A percentile compares a stretch with the other conserved stretches of the same genome.
These are phyloP conservation scores for Alexandromys fortis DNA, from an alignment of 2,113 vertebrate genomes.

Conservation along the genomic window DNA sequence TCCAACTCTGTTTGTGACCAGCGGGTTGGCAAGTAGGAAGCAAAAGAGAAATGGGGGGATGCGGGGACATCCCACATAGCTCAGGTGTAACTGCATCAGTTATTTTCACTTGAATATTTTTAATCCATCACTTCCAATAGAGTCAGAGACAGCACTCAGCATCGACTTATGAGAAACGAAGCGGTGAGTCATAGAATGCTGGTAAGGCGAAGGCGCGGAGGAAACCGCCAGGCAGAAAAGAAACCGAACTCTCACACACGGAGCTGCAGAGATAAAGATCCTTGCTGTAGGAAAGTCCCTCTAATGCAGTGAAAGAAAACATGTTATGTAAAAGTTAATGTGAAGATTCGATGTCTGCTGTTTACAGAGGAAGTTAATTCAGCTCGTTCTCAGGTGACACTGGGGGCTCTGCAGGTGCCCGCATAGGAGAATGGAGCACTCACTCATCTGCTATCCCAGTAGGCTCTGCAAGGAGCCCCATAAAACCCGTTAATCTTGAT, in stretches of 20 bases:
- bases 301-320: slow-evolving; percentile 64
- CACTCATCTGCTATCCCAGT: no score
- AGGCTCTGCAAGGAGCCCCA: background rate
- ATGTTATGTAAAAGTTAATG: slow-evolving; percentile 59
- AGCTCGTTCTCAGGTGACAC: background rate
- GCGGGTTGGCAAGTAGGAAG: background rate
- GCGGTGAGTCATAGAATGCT: slow-evolving; percentile 48
- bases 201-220: slow-evolving; percentile 62
- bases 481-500: background rate
- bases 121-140: slow-evolving; percentile 56
- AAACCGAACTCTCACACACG: slow-evolving; percentile 43
- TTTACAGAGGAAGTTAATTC: slow-evolving; percentile 30
- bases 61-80: background rate
- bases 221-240: slow-evolving; percentile 54
- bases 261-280: slow-evolving; percentile 58
- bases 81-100: slow-evolving; percentile 22
- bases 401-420: background rate
- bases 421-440: no score
- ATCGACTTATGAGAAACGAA: slow-evolving; percentile 60
- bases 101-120: slow-evolving; percentile 56
- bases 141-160: slow-evolving; percentile 56
- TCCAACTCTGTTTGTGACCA: slow-evolving; percentile 19
- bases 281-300: background rate
- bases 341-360: background rate
- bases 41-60: background rate